Evolutionary conservation across 1,140 invertebrate genomes (phyloP).

Genomic region (Plodia interpunctella): DNA sequence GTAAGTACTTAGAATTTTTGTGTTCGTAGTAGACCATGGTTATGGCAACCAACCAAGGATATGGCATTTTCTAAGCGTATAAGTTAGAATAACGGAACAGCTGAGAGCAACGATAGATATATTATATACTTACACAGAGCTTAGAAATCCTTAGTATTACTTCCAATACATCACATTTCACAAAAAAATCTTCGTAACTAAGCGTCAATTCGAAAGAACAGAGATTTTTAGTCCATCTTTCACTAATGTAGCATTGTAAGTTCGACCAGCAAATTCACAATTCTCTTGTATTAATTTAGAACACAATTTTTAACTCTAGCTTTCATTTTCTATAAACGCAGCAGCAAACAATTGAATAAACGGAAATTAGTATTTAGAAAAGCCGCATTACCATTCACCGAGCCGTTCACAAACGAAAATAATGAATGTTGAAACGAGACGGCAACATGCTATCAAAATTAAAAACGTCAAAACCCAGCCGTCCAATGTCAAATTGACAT

Average conservation of each 20-base stretch:
- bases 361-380: constrained; percentile 3
- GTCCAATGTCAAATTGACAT: constrained; percentile 12
- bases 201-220: constrained; percentile 44
- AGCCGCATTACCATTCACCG: constrained; percentile 4
- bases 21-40: neutral
- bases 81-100: neutral
- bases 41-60: neutral
- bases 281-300: neutral
- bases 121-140: constrained; percentile 31
- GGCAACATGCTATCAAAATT: no score
- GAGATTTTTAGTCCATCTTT: constrained; percentile 60
- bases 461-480: neutral
- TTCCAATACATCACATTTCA: constrained; percentile 58
- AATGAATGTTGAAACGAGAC: constrained; percentile 10
- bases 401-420: constrained; percentile 14
- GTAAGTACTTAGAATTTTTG: no score
- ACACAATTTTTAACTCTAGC: neutral
- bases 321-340: neutral
- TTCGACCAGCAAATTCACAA: neutral
- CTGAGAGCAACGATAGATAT: constrained; percentile 6
- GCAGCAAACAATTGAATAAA: neutral
- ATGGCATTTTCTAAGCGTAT: neutral
- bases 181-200: constrained; percentile 34
- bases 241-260: constrained; percentile 37
- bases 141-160: constrained; percentile 36